Conservation (phyloP, 2,797 vertebrate genomes). For the Gorsachius magnificus region DNA sequence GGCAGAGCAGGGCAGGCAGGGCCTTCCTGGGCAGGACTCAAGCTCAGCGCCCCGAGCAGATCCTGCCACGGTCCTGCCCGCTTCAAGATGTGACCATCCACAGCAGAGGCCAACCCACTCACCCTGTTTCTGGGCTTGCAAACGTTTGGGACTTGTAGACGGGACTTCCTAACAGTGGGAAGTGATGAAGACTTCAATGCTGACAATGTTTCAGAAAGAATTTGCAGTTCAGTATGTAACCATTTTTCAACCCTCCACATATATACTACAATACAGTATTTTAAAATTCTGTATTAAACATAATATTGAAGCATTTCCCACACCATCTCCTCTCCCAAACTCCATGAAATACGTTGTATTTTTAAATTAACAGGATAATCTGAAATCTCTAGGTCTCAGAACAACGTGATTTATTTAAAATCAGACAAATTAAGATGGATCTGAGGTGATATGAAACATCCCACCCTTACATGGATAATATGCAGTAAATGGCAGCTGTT, state of each 20-base stretch:
- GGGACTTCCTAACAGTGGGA: neutral
- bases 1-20: neutral
- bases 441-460: neutral
- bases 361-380: neutral
- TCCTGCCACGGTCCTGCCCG: neutral
- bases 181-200: neutral
- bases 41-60: neutral
- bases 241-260: neutral
- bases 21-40: neutral
- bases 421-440: neutral
- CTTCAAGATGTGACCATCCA: accelerated
- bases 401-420: neutral
- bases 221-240: neutral
- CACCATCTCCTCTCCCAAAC: neutral
- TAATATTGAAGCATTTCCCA: neutral
- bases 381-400: neutral
- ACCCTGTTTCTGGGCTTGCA: neutral
- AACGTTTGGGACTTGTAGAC: neutral
- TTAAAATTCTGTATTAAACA: neutral
- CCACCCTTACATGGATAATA: neutral
- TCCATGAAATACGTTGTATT: neutral
- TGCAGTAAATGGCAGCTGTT: neutral
- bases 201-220: neutral
- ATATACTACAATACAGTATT: neutral
- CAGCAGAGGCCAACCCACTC: neutral